Conservation (phyloP, 2,797 vertebrate genomes). For the Halcyon badia region DNA sequence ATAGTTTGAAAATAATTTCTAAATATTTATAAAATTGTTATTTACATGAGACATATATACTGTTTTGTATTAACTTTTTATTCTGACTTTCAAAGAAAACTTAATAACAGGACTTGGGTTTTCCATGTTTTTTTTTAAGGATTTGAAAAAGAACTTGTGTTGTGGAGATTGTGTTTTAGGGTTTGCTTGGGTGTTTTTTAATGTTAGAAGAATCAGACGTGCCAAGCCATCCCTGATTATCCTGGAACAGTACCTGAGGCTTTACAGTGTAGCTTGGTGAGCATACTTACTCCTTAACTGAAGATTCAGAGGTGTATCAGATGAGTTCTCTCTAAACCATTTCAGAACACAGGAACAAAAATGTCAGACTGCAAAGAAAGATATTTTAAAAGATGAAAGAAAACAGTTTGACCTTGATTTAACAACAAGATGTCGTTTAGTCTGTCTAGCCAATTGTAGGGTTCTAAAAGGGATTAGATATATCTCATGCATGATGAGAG, state of each 20-base stretch:
- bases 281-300: background rate
- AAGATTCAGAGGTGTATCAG: background rate
- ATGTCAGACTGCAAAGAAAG: background rate
- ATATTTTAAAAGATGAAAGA: background rate
- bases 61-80: background rate
- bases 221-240: background rate
- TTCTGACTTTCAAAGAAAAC: background rate
- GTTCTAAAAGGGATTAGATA: background rate
- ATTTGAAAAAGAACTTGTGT: background rate
- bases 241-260: background rate
- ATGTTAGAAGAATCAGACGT: background rate
- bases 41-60: background rate
- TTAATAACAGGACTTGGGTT: background rate
- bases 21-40: background rate
- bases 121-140: background rate
- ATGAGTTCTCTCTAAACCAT: background rate
- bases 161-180: background rate
- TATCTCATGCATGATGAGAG: background rate
- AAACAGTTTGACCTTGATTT: background rate
- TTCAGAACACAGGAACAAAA: background rate
- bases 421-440: background rate
- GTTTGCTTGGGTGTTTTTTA: background rate
- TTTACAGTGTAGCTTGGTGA: background rate
- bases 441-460: background rate
- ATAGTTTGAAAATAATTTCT: background rate